Evolutionary conservation across 2,113 vertebrate species (phyloP).

Genomic region (Elgaria multicarinata): DNA sequence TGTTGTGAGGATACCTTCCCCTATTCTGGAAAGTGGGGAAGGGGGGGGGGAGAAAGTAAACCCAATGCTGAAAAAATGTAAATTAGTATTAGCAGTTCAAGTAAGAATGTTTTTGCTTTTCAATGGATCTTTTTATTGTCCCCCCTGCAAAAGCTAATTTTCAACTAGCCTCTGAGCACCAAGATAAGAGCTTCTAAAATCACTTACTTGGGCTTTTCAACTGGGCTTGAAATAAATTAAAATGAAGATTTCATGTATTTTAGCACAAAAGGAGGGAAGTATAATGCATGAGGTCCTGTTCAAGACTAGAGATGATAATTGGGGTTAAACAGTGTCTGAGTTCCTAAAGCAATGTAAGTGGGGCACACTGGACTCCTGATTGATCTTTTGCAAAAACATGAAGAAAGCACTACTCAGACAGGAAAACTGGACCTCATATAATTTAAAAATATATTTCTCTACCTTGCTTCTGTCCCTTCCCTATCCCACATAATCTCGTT

Average conservation of each 20-base stretch:
- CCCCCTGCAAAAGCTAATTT: neutral
- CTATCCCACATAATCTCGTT: neutral
- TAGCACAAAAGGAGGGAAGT: neutral
- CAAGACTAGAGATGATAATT: neutral
- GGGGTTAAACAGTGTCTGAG: neutral
- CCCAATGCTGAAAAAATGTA: constrained; percentile 15
- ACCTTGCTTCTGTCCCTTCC: neutral
- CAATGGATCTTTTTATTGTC: neutral
- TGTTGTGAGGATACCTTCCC: constrained; percentile 61
- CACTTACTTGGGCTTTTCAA: neutral
- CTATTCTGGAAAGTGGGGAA: constrained; percentile 62
- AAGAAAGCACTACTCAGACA: neutral
- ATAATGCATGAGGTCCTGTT: neutral
- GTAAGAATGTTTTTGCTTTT: neutral
- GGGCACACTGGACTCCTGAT: neutral
- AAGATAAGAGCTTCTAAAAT: neutral
- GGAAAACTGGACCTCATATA: neutral
- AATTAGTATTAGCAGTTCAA: neutral
- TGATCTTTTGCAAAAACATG: neutral
- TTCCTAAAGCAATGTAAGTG: neutral
- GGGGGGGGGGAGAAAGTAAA: neutral
- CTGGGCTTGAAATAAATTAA: neutral
- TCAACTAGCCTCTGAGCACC: neutral
- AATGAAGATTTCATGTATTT: neutral
- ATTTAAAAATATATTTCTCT: neutral